These are phyloP conservation scores for Philaethria dido DNA, from an alignment of 2,888 invertebrate genomes.

Conservation along the genomic window DNA sequence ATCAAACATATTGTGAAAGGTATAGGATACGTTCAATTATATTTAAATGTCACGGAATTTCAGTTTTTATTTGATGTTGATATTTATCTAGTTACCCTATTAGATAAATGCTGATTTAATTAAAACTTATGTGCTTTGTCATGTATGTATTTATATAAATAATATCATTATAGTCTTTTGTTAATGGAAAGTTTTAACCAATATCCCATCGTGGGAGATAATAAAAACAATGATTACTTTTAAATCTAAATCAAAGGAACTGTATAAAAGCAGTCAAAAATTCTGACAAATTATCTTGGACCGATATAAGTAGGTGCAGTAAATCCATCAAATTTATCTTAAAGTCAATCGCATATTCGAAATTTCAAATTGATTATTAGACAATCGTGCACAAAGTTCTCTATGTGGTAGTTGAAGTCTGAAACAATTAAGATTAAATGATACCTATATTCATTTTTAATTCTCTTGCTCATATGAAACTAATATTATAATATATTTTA, in stretches of 20 bases:
- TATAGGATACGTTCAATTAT: neutral
- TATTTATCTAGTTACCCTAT: neutral
- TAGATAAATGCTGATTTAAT: constrained; percentile 11
- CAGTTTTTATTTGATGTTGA: neutral
- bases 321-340: constrained; percentile 46
- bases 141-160: neutral
- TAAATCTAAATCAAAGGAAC: constrained; percentile 34
- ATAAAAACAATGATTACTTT: constrained; percentile 27
- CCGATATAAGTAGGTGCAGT: constrained; percentile 44
- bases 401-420: constrained; percentile 32
- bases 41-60: neutral
- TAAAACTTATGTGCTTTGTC: neutral
- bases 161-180: neutral
- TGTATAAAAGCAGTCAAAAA: constrained; percentile 34
- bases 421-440: constrained; percentile 31
- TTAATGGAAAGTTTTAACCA: neutral
- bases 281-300: constrained; percentile 45
- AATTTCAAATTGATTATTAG: constrained; percentile 44
- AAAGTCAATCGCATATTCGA: constrained; percentile 45
- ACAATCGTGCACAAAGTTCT: constrained; percentile 38
- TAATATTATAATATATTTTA: neutral
- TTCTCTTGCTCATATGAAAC: neutral
- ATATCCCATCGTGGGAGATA: neutral
- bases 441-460: neutral
- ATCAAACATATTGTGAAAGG: constrained; percentile 21